Evolutionary conservation across 2,888 invertebrate species (phyloP).

Genomic region (Sisyra nigra): DNA sequence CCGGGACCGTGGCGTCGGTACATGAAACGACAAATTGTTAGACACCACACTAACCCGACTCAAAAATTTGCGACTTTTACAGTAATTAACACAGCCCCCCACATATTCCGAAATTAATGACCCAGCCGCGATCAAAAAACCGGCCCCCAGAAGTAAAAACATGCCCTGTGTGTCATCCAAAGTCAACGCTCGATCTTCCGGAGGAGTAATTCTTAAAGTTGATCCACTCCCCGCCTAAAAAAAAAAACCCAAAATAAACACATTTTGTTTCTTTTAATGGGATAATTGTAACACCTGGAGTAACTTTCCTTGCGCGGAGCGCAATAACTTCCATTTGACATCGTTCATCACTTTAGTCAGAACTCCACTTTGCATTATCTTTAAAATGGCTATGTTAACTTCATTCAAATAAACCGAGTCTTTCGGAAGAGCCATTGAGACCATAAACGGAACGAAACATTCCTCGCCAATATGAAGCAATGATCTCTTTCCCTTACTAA

Average conservation of each 20-base stretch:
- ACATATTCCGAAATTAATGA: constrained; percentile 53
- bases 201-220: constrained; percentile 27
- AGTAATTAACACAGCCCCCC: constrained; percentile 47
- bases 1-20: too few species aligned
- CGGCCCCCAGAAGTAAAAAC: constrained; percentile 56
- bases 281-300: constrained; percentile 34
- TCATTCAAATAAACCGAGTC: constrained; percentile 45
- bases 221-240: constrained; percentile 28
- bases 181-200: constrained; percentile 57
- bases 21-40: too few species aligned
- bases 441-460: constrained; percentile 58
- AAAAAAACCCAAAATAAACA: background rate
- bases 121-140: constrained; percentile 45
- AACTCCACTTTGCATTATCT: constrained; percentile 50
- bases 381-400: constrained; percentile 40
- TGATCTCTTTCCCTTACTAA: constrained; percentile 32
- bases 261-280: background rate
- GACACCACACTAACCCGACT: background rate
- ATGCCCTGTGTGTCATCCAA: constrained; percentile 70
- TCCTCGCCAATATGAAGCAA: constrained; percentile 54
- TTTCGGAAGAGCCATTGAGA: constrained; percentile 45
- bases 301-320: constrained; percentile 40
- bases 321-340: constrained; percentile 55
- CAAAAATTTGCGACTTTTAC: constrained; percentile 22
- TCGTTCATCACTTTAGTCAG: constrained; percentile 48